phyloP scores from a whole-genome alignment of 2,797 vertebrate species.

The Propithecus deckenii region DNA sequence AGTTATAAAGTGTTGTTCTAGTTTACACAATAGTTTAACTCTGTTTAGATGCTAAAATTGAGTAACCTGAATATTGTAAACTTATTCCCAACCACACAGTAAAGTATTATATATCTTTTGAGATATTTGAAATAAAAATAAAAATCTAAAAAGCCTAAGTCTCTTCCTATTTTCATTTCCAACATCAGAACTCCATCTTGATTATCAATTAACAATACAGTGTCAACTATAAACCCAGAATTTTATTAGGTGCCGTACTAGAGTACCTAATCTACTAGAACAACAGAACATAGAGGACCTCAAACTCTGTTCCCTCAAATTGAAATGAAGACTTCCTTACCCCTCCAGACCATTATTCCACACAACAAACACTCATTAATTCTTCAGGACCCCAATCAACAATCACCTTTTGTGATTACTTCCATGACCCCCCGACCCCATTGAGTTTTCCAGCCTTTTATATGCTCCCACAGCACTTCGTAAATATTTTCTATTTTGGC shows the following conservation, averaged over 20 bases:
- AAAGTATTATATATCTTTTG: background rate
- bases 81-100: background rate
- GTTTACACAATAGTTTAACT: slow-evolving; percentile 25
- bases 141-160: background rate
- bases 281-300: background rate
- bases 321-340: background rate
- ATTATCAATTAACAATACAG: background rate
- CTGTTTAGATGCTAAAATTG: slow-evolving; percentile 3
- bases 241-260: background rate
- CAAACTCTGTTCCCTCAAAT: background rate
- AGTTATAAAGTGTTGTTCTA: background rate
- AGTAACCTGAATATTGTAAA: background rate
- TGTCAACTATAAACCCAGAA: background rate
- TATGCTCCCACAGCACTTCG: background rate
- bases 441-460: background rate
- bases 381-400: background rate
- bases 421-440: background rate
- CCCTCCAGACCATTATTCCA: background rate
- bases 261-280: background rate
- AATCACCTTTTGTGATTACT: background rate
- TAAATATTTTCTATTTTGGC: background rate
- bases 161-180: slow-evolving; percentile 18
- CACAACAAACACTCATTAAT: background rate
- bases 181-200: background rate
- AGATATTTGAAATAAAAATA: background rate